Conservation (phyloP, 2,797 vertebrate genomes). For the Sebastes matsubarae region DNA sequence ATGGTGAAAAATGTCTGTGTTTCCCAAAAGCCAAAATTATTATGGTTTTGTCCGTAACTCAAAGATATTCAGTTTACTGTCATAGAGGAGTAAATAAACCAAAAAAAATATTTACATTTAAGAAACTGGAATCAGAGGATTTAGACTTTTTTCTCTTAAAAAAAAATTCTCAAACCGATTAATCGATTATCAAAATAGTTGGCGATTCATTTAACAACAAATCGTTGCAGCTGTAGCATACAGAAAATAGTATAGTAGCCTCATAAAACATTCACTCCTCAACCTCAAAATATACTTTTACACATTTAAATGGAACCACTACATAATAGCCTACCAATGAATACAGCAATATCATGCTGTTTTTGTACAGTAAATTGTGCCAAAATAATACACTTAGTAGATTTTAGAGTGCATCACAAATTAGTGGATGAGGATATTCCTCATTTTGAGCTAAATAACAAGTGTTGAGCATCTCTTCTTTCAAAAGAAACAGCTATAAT, state of each 20-base stretch:
- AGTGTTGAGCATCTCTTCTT: neutral
- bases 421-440: no score
- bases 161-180: no score
- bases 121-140: no score
- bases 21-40: no score
- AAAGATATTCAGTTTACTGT: no score
- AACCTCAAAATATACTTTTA: neutral
- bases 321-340: neutral
- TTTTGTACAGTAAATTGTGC: neutral
- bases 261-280: neutral
- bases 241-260: neutral
- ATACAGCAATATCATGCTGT: neutral
- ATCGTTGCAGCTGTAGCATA: neutral
- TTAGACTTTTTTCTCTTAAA: no score
- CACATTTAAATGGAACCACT: neutral
- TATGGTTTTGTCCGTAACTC: accelerated
- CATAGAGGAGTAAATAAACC: no score
- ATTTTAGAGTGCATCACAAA: neutral
- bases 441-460: neutral
- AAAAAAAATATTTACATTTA: no score
- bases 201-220: no score
- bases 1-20: no score
- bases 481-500: neutral
- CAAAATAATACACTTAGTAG: neutral
- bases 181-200: no score